Base-by-base conservation (phyloP, 2,113 vertebrate species). In the Phoenicopterus ruber region DNA sequence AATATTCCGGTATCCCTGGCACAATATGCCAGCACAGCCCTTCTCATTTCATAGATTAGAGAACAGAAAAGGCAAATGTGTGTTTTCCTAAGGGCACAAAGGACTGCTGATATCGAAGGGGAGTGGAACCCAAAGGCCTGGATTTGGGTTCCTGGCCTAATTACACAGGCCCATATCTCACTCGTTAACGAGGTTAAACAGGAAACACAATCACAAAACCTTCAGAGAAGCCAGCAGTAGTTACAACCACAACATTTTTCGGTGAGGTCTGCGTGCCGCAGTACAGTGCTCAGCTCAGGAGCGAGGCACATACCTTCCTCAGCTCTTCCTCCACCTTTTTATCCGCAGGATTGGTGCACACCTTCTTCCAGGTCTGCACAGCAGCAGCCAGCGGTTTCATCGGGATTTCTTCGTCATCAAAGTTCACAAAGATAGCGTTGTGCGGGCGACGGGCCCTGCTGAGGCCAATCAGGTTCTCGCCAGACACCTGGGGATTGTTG, bases 351-450 rank as follows among this genome's bases (percentile, higher is more conserved):
- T 99, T 99, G 55, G 98, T 91, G 73, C 98, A 98, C 26, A 98
- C 72, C 80, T 97, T 98, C 42, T 76, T 93, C 99, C 99, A 99
- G 32, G 98, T 99, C 76, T 96, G 91, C 11, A 94, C 98, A 1
- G 99, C 99, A 3, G 98, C 99, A 94, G 99, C 99, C 44, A 99
- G 91, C 0, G 99, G 98, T 89, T 98, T 98, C 1, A 54, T 20
- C 2, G 99, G 99, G 17, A 99, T 95, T 28, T 95, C 97, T 0
- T 98, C 89, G 2, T 99, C 99, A 15, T 97, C 97, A 36, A 99
- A 99, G 96, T 97, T 99, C 82, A 99, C 98, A 85, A 99, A 99
- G 86, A 99, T 98, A 52, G 99, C 99, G 0, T 99, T 99, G 98
- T 99, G 99, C 6, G 99, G 99, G 44, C 99, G 98, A 4, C 99